These are phyloP conservation scores for Nibea coibor DNA, from an alignment of 2,113 vertebrate species.

Conservation along the genomic window DNA sequence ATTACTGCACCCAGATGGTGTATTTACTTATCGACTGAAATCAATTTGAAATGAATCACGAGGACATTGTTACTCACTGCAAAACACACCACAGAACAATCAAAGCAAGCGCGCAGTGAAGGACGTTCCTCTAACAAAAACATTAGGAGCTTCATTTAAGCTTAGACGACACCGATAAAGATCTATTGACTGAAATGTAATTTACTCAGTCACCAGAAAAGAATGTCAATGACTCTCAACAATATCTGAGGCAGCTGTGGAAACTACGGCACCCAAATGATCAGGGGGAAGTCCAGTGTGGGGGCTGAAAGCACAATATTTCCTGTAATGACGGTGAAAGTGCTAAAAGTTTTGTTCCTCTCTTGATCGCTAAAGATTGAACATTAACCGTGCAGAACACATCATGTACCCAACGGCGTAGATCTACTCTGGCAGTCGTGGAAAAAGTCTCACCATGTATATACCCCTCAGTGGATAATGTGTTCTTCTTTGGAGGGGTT, in stretches of 20 bases:
- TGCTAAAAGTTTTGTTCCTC: no score
- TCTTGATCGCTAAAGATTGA: neutral
- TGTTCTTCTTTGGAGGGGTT: slow-evolving; percentile 22
- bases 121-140: no score
- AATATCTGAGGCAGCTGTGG: neutral
- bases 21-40: no score
- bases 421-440: neutral
- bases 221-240: neutral
- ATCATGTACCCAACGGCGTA: neutral
- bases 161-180: neutral
- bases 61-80: no score
- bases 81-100: no score
- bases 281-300: neutral
- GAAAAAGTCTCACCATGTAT: neutral
- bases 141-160: no score
- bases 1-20: no score
- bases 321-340: neutral
- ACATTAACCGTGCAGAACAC: neutral
- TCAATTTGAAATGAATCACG: no score
- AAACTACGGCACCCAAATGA: neutral
- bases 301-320: no score
- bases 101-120: no score
- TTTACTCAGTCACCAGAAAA: neutral
- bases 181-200: neutral
- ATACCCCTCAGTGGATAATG: neutral